Base-by-base conservation (phyloP, 2,797 vertebrate species). In the Taeniopygia guttata region DNA sequence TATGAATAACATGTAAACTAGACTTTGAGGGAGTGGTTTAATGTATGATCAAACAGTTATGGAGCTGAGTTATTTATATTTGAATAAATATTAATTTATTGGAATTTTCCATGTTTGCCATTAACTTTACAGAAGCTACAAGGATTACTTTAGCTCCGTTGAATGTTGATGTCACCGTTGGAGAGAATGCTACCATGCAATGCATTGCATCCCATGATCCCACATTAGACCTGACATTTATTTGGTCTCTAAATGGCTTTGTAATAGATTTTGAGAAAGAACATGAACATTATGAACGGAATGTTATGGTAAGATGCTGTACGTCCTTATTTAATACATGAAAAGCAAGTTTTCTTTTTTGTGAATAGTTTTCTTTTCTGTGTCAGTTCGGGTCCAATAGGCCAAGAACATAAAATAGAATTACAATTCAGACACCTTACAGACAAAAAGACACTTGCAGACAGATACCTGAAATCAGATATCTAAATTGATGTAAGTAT, bases 101-200 rank as follows among this genome's bases (percentile, higher is more conserved):
- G 84, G 23, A 87, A 79, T 86, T 95, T 86, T 90, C 46, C 26
- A 13, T 95, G 88, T 85, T 89, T 96, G 40, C 56, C 81, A 54
- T 92, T 92, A 93, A 95, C 54, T 87, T 43, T 80, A 36, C 97
- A 99, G 99, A 99, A 72, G 98, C 99, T 85, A 99, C 99, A 42
- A 99, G 98, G 95, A 99, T 99, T 97, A 99, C 98, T 38, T 95
- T 99, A 97, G 98, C 98, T 22, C 99, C 99, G 0, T 94, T 98
- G 78, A 99, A 98, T 11, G 98, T 98, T 20, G 99, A 99, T 29
- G 98, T 99, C 84, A 99, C 98, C 12, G 98, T 98, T 76, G 99
- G 99, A 25, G 98, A 99, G 94, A 98, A 98, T 27, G 95, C 98
- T 72, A 97, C 96, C 66, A 99, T 99, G 99, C 98, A 99, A 68